Evolutionary conservation across 2,888 invertebrate genomes (phyloP), one percentile per base, ranked within the genome.

Genomic region (Oscheius sp.): DNA sequence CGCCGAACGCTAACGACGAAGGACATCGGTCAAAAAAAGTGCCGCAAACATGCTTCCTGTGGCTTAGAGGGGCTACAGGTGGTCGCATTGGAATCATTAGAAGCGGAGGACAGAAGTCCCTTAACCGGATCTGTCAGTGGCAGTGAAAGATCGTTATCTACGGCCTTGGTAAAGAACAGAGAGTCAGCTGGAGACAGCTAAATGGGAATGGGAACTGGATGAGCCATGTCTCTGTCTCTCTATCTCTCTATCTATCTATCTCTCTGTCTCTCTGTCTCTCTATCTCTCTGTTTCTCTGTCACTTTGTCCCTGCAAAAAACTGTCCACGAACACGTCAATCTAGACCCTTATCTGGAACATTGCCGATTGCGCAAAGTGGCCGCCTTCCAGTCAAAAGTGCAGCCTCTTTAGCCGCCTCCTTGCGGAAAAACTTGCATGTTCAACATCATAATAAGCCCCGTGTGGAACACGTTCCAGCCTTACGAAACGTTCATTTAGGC

Each of bases 401-500:
- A 65, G 11, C n/a, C 50, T 10, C 47, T 48, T 29, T 7, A 42
- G 42, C 32, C 35, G 13, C 47, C n/a, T 7, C 0, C 21, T 5
- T 29, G 29, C 65, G 29, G 55, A 65, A 65, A 63, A 65, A 48
- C 51, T 48, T 32, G 50, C 65, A 50, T 33, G 65, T 50, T 50
- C 65, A 32, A 37, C 62, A 37, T 62, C 62, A 62, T 62, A 62
- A 42, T 62, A 42, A 55, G 55, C 21, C 55, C 53, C 55, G 21
- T 21, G 55, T 29, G 55, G 55, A 55, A 21, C 42, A 47, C 11
- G n/a, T 53, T 53, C 29, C 53, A 32, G 42, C 50, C 50, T 65
- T 10, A 33, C 9, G 10, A 21, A 21, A 32, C 32, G 21, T 65
- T 50, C 50, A 47, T 47, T 84, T 59, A 85, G 3, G 85, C 85